Conservation (phyloP, 2,888 invertebrate genomes). For the Pachymerium ferrugineum region DNA sequence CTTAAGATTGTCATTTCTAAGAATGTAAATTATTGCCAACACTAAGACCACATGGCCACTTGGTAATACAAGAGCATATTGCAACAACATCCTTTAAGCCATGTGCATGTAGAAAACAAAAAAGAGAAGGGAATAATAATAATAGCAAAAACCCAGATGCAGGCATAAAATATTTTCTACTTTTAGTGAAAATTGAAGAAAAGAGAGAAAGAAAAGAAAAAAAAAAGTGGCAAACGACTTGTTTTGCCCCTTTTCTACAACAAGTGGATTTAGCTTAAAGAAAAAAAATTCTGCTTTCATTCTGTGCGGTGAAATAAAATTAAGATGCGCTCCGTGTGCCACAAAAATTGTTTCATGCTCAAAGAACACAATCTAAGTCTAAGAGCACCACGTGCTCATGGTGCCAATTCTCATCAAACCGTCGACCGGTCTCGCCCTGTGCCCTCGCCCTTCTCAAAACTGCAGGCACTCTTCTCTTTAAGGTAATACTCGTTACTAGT, state of each 20-base stretch:
- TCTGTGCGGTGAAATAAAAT: neutral
- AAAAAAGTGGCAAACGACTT: neutral
- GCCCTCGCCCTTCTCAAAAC: neutral
- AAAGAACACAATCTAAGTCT: conserved; percentile 16
- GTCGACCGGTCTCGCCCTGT: neutral
- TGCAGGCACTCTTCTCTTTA: neutral
- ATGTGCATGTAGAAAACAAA: neutral
- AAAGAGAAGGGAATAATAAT: neutral
- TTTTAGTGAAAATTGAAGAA: neutral
- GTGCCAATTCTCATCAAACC: conserved; percentile 13
- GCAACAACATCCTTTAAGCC: neutral
- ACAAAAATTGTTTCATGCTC: conserved; percentile 19
- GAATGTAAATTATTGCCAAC: neutral
- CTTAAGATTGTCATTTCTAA: conserved; percentile 1
- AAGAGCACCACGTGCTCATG: conserved; percentile 13
- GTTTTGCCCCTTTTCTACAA: neutral
- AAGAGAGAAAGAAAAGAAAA: neutral
- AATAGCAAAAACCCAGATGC: neutral
- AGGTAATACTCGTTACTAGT: neutral
- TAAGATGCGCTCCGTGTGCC: conserved; percentile 16
- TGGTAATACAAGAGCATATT: neutral
- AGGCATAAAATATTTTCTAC: neutral
- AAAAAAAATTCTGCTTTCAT: neutral
- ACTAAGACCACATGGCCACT: neutral
- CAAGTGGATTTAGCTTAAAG: neutral